A percentile compares a stretch with the other conserved stretches of the same genome.
Conservation (phyloP, 2,113 vertebrate genomes). For the Loxodonta africana region DNA sequence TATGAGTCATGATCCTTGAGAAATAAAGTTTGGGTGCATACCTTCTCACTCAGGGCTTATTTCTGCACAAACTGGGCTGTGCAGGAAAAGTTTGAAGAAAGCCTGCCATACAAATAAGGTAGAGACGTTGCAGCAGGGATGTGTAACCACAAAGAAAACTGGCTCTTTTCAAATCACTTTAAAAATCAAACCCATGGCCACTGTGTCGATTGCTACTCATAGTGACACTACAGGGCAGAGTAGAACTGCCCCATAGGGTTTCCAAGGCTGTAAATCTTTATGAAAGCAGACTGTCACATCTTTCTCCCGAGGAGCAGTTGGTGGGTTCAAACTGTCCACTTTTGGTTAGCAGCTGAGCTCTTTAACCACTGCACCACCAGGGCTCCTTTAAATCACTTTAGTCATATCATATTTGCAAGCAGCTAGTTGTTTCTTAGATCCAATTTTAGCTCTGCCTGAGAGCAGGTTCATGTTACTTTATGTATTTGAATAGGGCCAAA, state of each 20-base stretch:
- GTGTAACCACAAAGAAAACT: neutral
- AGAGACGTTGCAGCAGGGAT: neutral
- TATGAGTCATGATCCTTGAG: neutral
- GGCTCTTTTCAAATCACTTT: neutral
- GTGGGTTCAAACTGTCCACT: too few species aligned
- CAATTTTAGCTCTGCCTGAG: slow-evolving; percentile 36
- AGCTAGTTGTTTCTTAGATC: slow-evolving; percentile 20
- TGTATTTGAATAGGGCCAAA: slow-evolving; percentile 51
- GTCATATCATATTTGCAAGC: neutral
- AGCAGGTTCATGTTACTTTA: slow-evolving; percentile 31
- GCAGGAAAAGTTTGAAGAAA: neutral
- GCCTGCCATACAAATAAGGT: neutral
- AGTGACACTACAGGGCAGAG: too few species aligned
- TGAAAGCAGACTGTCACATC: too few species aligned
- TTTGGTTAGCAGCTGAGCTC: too few species aligned
- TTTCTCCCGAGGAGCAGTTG: too few species aligned
- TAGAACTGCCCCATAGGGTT: too few species aligned
- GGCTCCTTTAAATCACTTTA: too few species aligned
- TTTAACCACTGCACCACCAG: too few species aligned
- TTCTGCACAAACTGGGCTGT: neutral
- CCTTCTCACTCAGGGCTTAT: neutral
- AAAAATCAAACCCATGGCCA: too few species aligned
- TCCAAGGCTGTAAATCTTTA: too few species aligned
- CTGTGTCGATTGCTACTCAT: too few species aligned
- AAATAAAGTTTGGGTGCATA: neutral